Evolutionary conservation across 2,797 vertebrate species (phyloP), one percentile per base, ranked within the genome.

Genomic region (Decapterus maruadsi): DNA sequence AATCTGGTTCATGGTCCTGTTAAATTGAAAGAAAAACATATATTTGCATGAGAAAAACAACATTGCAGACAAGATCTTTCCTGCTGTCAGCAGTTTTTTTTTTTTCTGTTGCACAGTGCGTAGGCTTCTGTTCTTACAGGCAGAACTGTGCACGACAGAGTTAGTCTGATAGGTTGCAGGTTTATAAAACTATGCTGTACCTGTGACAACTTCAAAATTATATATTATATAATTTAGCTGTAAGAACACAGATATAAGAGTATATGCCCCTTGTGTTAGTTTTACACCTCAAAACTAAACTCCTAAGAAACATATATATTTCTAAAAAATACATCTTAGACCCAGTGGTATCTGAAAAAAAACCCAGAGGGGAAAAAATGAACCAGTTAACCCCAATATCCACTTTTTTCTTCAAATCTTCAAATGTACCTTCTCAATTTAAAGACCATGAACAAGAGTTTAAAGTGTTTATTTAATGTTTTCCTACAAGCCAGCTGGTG

Each of bases 1-100:
- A 59, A 46, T 76, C 34, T 29, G 31, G 51, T 14, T 67, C 31
- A 31, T 38, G 53, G 1, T 45, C 17, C 46, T 46, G 34, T 75
- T 75, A 20, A 67, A 38, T 14, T 67, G 40, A 2, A 66, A 43
- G 38, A 62, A 26, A 77, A 71, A 38, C 22, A 53, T 14, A 16
- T 50, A 16, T 50, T 58, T 59, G 67, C 45, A 40, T 46, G 8
- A 57, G 26, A 59, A 46, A 46, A 72, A 51, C 29, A 31, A 31
- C 29, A 7, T 61, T 14, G 29, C 2, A 51, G 4, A 55, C 8
- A 68, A 26, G 69, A 31, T 55, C 60, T 63, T 12, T 38, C 42
- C 34, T 48, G 29, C 56, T 43, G 48, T 42, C 60, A 58, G 55
- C 22, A 8, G 43, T 6, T 42, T 56, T 70, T 26, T 48, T 6